Evolutionary conservation across 1,140 invertebrate genomes (phyloP).

Genomic region (Lordiphosa clarofinis): DNA sequence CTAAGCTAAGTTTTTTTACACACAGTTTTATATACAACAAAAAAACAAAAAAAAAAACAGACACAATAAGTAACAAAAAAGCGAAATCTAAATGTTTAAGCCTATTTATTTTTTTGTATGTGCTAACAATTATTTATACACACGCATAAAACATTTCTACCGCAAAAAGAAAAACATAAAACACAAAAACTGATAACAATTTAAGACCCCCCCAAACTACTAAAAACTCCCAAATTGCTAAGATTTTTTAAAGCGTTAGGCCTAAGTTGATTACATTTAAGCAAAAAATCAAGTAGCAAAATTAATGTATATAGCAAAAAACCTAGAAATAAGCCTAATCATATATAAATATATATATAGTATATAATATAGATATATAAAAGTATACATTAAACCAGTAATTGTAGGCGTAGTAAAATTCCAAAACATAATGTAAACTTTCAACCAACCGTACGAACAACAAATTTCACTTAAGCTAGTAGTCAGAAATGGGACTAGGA

Average conservation of each 20-base stretch:
- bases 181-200: conserved; percentile 63
- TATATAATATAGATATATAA: conserved; percentile 1
- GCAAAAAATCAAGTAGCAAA: conserved; percentile 37
- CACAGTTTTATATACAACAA: conserved; percentile 50
- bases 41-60: conserved; percentile 2
- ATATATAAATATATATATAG: conserved; percentile 15
- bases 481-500: too few species aligned
- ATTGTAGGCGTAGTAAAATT: conserved; percentile 56
- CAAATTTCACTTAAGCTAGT: too few species aligned
- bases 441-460: conserved; percentile 6
- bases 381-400: conserved; percentile 45
- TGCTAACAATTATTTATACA: conserved; percentile 66
- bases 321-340: conserved; percentile 12
- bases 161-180: conserved; percentile 17
- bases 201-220: conserved; percentile 49
- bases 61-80: conserved; percentile 32
- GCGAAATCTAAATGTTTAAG: conserved; percentile 68
- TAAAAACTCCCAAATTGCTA: conserved; percentile 55
- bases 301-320: conserved; percentile 55
- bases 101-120: conserved; percentile 71
- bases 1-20: conserved; percentile 55
- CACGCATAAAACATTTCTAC: conserved; percentile 44
- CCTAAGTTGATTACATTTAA: conserved; percentile 34
- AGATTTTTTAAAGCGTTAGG: conserved; percentile 45
- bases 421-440: conserved; percentile 39